These are phyloP conservation scores for Noctua fimbriata DNA, from an alignment of 2,888 invertebrate genomes.

Conservation along the genomic window DNA sequence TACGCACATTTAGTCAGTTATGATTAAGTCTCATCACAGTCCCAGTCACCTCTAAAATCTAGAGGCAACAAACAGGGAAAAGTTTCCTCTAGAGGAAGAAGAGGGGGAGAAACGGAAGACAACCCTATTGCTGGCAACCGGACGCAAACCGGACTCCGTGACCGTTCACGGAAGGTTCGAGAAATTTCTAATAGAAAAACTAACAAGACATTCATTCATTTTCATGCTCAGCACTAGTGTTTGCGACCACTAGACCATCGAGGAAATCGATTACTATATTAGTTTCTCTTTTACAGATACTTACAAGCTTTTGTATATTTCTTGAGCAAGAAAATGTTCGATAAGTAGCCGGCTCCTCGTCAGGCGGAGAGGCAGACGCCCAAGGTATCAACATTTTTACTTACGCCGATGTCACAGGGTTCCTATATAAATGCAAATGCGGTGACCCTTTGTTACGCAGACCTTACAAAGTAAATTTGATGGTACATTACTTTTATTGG, in stretches of 20 bases:
- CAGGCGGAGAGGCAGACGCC: not conserved
- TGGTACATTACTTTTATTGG: slow-evolving; percentile 65
- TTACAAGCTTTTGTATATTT: not conserved
- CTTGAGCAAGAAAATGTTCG: no score
- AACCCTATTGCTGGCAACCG: no score
- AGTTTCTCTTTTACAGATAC: not conserved
- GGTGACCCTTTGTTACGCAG: slow-evolving; percentile 70
- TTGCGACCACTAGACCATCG: not conserved
- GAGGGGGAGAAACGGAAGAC: no score
- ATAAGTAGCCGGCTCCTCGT: not conserved
- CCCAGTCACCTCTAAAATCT: no score
- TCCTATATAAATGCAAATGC: slow-evolving; percentile 79
- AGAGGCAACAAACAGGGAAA: no score
- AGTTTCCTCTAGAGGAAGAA: no score
- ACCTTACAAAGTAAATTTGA: slow-evolving; percentile 66
- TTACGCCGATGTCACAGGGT: slow-evolving; percentile 61
- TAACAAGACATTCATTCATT: no score
- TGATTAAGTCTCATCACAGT: no score
- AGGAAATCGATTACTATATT: not conserved
- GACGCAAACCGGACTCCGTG: no score
- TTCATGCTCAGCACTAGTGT: not conserved
- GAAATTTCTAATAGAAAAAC: no score
- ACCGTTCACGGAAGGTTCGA: no score
- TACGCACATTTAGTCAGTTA: no score
- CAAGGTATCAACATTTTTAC: slow-evolving; percentile 51